Evolutionary conservation across 2,888 invertebrate genomes (phyloP).

Genomic region (Dynastes hyllus): DNA sequence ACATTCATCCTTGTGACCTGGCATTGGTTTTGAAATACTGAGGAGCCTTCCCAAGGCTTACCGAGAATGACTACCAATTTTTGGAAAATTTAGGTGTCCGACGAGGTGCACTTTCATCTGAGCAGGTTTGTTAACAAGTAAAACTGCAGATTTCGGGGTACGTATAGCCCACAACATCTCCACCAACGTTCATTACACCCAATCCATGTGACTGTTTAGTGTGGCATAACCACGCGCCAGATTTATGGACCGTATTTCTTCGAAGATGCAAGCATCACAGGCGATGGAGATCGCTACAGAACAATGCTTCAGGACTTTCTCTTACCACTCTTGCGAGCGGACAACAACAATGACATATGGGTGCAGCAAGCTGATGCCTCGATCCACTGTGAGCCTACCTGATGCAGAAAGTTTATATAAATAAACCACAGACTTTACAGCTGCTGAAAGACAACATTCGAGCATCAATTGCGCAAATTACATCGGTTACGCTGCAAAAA

Average conservation of each 20-base stretch:
- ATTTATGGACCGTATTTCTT: slow-evolving; percentile 3
- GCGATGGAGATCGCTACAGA: neutral
- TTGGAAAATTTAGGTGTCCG: neutral
- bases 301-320: neutral
- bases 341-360: neutral
- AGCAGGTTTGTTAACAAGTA: too few species aligned
- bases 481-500: too few species aligned
- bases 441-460: too few species aligned
- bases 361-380: neutral
- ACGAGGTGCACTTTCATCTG: too few species aligned
- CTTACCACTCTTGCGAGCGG: neutral
- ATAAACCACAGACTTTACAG: too few species aligned
- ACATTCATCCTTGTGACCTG: neutral
- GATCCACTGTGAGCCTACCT: too few species aligned
- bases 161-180: neutral
- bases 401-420: too few species aligned
- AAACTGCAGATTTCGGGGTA: slow-evolving; percentile 3
- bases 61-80: neutral
- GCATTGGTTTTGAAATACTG: slow-evolving; percentile 13
- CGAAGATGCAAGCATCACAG: neutral
- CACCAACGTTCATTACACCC: neutral
- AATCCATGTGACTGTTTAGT: slow-evolving; percentile 1
- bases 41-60: neutral
- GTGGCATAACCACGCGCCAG: neutral
- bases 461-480: too few species aligned